A percentile compares a stretch with the other conserved stretches of the same genome.
Evolutionary conservation across 2,113 vertebrate genomes (phyloP).

Genomic region (Oncorhynchus clarkii): DNA sequence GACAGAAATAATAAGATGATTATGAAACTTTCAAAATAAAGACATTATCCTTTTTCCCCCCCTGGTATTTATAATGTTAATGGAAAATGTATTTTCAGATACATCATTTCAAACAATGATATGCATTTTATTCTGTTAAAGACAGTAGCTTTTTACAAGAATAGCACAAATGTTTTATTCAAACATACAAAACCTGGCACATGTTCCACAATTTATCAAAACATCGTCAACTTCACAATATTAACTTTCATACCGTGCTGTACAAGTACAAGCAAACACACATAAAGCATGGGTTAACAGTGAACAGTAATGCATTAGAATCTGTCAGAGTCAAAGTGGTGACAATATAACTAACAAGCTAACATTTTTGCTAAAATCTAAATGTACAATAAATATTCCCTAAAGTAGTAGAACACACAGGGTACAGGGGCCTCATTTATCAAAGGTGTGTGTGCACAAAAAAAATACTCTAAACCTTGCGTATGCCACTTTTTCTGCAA

Average conservation of each 20-base stretch:
- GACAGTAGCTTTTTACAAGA: constrained; percentile 37
- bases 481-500: too few species aligned
- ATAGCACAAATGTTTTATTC: constrained; percentile 60
- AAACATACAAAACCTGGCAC: constrained; percentile 41
- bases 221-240: not conserved
- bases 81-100: not conserved
- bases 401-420: too few species aligned
- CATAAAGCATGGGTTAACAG: not conserved
- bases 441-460: too few species aligned
- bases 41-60: not conserved
- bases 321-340: not conserved
- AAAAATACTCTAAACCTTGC: too few species aligned
- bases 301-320: not conserved
- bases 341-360: not conserved
- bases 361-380: too few species aligned
- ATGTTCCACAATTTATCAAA: not conserved
- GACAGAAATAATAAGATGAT: not conserved
- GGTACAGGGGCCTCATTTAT: too few species aligned
- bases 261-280: not conserved
- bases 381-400: not conserved
- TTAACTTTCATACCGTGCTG: not conserved
- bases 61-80: not conserved
- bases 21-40: not conserved
- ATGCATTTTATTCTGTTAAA: not conserved
- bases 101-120: not conserved